Evolutionary conservation across 53 echinoderm and acorn worm species (phyloP), one percentile per base, ranked within the genome.

Genomic region (Temnopleurus reevesii): DNA sequence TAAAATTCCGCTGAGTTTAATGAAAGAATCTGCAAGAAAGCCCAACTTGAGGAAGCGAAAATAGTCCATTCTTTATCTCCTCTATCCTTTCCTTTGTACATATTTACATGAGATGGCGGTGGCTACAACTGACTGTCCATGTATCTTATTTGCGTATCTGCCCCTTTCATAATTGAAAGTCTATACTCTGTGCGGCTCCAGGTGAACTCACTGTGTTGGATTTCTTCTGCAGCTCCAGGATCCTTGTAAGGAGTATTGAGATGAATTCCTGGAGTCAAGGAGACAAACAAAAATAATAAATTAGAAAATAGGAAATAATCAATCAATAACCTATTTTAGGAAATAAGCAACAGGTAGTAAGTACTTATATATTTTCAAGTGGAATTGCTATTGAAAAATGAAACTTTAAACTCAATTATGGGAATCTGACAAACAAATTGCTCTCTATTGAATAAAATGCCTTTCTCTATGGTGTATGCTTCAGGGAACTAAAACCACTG

Each of bases 191-290:
- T 15, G 85, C 85, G 29, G 45, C 15, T 12, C 85, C 60, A 0
- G 85, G 85, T 43, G 85, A 85, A 1, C 35, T 15, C n/a, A 60
- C n/a, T 26, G 46, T 44, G 38, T 60, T 57, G 12, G 85, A 85
- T 71, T 71, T 71, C 60, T 85, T 85, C 85, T 85, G 85, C 2
- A 85, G 60, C 61, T 85, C 58, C 9, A 85, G 44, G 61, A 85
- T 45, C 24, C 30, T 85, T 28, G 85, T 45, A 60, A 85, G 85
- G 59, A 85, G 45, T 46, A 5, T 33, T 2, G 85, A 61, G 85
- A 85, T 85, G 85, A 85, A 85, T 38, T 85, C 60, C 85, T 85
- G 85, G 19, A 81, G 53, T 30, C 33, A 6, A 35, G 21, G 30
- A 13, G 19, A 81, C 28, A 31, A 83, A 55, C 30, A 56, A 81